Conservation (phyloP, 2,113 vertebrate species). For the Mus spicilegus region DNA sequence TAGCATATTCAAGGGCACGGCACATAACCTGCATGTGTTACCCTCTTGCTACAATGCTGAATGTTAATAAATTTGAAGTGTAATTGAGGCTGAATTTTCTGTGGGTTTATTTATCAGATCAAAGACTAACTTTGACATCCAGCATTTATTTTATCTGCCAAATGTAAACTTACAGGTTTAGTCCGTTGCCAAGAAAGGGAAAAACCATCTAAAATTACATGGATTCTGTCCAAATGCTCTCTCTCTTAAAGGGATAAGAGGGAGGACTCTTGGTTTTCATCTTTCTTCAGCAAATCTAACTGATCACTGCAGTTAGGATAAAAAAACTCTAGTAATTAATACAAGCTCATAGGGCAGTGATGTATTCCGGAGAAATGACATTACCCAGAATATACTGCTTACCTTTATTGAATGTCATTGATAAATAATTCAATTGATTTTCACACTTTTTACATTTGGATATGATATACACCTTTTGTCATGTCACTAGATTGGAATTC, state of each 20-base stretch:
- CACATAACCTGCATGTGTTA: constrained; percentile 74
- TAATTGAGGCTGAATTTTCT: constrained; percentile 83
- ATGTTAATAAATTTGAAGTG: constrained; percentile 82
- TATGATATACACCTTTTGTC: constrained; percentile 80
- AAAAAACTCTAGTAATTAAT: constrained; percentile 73
- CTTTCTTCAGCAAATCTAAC: constrained; percentile 67
- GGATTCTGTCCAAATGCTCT: constrained; percentile 71
- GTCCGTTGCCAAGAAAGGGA: constrained; percentile 74
- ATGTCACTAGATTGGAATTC: constrained; percentile 78
- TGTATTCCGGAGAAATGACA: constrained; percentile 71
- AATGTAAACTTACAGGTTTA: constrained; percentile 77
- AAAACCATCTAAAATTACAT: constrained; percentile 79
- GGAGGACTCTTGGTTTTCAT: constrained; percentile 71
- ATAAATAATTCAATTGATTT: constrained; percentile 80
- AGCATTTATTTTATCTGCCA: constrained; percentile 79
- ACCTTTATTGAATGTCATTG: constrained; percentile 68
- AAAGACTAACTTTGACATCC: constrained; percentile 83
- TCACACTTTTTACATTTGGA: constrained; percentile 65
- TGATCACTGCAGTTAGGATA: constrained; percentile 69
- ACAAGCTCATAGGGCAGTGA: constrained; percentile 52
- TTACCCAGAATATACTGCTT: constrained; percentile 69
- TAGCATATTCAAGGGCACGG: constrained; percentile 53
- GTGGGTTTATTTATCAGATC: constrained; percentile 86
- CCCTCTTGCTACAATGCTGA: constrained; percentile 72
- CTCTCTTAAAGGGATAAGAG: constrained; percentile 11